These are phyloP conservation scores for Poeciliopsis turrubarensis DNA, from an alignment of 2,113 vertebrate genomes.

Conservation along the genomic window DNA sequence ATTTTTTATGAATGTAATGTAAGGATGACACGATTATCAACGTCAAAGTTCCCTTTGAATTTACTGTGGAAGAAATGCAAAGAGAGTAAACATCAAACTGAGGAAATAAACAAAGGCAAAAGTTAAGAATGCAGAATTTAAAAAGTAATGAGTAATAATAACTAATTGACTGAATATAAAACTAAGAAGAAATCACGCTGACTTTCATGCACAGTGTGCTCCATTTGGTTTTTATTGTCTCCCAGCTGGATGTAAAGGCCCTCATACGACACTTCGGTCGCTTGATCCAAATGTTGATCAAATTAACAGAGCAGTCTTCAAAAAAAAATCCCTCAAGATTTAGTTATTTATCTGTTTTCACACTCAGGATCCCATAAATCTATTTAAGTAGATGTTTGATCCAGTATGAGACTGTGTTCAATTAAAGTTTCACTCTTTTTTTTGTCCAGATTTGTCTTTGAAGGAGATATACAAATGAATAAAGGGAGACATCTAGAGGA, in stretches of 20 bases:
- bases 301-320: not conserved
- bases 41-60: too few species aligned
- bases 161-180: too few species aligned
- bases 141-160: too few species aligned
- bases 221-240: not conserved
- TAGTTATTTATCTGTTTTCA: not conserved
- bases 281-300: not conserved
- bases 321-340: not conserved
- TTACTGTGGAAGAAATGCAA: too few species aligned
- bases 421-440: not conserved
- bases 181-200: too few species aligned
- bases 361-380: not conserved
- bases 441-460: not conserved
- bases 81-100: too few species aligned
- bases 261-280: not conserved
- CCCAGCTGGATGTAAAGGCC: not conserved
- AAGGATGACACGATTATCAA: too few species aligned
- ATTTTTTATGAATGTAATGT: too few species aligned
- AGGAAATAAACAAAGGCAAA: too few species aligned
- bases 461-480: constrained; percentile 12
- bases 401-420: not conserved
- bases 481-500: constrained; percentile 68
- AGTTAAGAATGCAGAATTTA: too few species aligned
- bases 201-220: constrained; percentile 12
- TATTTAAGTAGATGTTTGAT: not conserved